These are phyloP conservation scores for Salmo trutta DNA, from an alignment of 2,797 vertebrate genomes.

Conservation along the genomic window DNA sequence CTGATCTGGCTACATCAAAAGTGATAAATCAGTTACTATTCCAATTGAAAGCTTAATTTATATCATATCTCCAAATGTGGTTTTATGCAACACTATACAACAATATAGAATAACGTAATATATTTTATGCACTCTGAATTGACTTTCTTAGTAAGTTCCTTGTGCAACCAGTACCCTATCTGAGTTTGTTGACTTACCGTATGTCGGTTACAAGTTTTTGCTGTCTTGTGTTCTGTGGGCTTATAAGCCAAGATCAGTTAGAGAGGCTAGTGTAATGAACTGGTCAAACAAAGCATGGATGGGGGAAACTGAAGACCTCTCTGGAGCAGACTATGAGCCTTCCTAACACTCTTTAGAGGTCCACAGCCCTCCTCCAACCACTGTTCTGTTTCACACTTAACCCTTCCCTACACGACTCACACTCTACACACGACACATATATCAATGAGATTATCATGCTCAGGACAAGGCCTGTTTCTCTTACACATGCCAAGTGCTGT, in stretches of 20 bases:
- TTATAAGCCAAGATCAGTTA: constrained; percentile 38
- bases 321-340: constrained; percentile 22
- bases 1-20: not conserved
- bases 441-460: constrained; percentile 71
- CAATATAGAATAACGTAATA: constrained; percentile 35
- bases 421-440: constrained; percentile 59
- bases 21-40: not conserved
- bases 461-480: constrained; percentile 56
- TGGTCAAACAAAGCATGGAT: constrained; percentile 53
- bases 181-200: constrained; percentile 74
- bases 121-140: constrained; percentile 19
- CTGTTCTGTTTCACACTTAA: constrained; percentile 37
- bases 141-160: constrained; percentile 51
- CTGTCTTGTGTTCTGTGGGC: constrained; percentile 33
- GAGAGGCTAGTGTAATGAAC: constrained; percentile 20
- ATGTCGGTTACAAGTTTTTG: constrained; percentile 23
- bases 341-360: constrained; percentile 35
- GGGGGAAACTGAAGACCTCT: constrained; percentile 44
- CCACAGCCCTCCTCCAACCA: constrained; percentile 40
- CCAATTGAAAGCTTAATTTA: not conserved
- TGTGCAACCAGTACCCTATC: constrained; percentile 72
- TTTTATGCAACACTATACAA: constrained; percentile 71
- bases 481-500: constrained; percentile 71
- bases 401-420: constrained; percentile 55
- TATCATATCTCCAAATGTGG: not conserved